These are phyloP conservation scores for Neogobius melanostomus DNA, from an alignment of 2,113 vertebrate genomes.

Conservation along the genomic window DNA sequence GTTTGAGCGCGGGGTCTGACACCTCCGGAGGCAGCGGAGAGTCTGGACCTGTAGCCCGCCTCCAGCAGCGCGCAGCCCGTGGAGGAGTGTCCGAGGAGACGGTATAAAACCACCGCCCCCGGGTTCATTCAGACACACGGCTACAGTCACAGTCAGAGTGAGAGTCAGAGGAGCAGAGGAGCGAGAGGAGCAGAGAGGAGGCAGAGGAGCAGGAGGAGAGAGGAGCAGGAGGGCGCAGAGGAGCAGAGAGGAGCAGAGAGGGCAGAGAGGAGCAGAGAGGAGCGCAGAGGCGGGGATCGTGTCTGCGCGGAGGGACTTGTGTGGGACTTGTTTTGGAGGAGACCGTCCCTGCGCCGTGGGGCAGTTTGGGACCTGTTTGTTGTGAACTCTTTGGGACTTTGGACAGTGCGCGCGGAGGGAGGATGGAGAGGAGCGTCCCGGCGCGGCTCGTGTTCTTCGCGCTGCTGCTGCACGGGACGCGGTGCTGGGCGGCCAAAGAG, in stretches of 20 bases:
- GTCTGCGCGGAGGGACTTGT: background rate
- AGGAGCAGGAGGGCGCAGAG: too few species aligned
- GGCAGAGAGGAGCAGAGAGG: background rate
- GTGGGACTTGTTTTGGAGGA: too few species aligned
- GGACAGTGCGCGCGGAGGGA: constrained; percentile 1
- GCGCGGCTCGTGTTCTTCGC: constrained; percentile 48
- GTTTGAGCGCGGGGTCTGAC: constrained; percentile 46
- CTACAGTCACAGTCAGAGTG: background rate
- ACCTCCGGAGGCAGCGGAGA: constrained; percentile 69
- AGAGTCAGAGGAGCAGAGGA: too few species aligned
- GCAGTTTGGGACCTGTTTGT: constrained; percentile 19
- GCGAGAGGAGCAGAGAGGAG: too few species aligned
- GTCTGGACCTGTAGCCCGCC: constrained; percentile 11
- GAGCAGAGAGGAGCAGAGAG: too few species aligned
- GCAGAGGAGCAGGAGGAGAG: too few species aligned
- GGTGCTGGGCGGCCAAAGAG: constrained; percentile 80
- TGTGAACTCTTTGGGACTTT: background rate
- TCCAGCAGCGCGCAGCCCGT: constrained; percentile 41
- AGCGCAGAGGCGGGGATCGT: background rate
- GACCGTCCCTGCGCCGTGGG: constrained; percentile 22
- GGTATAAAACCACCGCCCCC: constrained; percentile 82
- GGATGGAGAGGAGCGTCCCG: constrained; percentile 54
- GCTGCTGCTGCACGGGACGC: constrained; percentile 41
- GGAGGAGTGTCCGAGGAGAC: constrained; percentile 62
- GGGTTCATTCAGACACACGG: background rate